A percentile compares a stretch with the other conserved stretches of the same genome.
Evolutionary conservation across 2,888 invertebrate species (phyloP).

Genomic region (Drosophila merina): DNA sequence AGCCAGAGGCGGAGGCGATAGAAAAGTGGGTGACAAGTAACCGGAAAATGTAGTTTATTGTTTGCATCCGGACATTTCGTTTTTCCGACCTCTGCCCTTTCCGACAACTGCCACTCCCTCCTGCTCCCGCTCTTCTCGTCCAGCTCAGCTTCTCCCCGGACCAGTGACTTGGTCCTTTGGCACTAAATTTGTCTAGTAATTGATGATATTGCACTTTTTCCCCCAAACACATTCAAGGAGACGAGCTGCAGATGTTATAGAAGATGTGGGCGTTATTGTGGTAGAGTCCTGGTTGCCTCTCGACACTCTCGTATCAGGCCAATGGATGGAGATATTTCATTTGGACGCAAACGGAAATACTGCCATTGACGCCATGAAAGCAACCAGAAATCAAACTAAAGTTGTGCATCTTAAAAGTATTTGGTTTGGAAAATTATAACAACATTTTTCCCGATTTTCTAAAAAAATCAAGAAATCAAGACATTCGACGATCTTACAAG

Average conservation of each 20-base stretch:
- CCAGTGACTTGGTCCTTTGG: constrained; percentile 30
- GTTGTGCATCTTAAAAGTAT: not conserved
- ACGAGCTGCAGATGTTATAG: constrained; percentile 31
- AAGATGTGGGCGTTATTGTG: constrained; percentile 48
- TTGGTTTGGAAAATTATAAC: not conserved
- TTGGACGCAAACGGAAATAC: constrained; percentile 9
- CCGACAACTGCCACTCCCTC: constrained; percentile 8
- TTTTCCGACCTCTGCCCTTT: constrained; percentile 51
- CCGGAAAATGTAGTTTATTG: constrained; percentile 83
- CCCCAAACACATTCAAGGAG: constrained; percentile 6
- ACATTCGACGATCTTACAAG: too few species aligned
- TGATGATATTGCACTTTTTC: constrained; percentile 77
- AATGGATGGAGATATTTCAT: constrained; percentile 32
- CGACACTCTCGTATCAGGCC: constrained; percentile 26
- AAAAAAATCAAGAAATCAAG: too few species aligned
- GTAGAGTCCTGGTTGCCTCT: constrained; percentile 40
- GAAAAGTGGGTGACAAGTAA: constrained; percentile 81
- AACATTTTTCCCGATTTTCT: too few species aligned
- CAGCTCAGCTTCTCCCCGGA: constrained; percentile 17
- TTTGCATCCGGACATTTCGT: constrained; percentile 80
- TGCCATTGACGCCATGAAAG: constrained; percentile 17
- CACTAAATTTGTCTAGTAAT: constrained; percentile 78
- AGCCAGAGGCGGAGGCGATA: constrained; percentile 22
- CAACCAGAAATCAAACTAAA: not conserved
- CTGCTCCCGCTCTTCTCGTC: constrained; percentile 1